phyloP scores from a whole-genome alignment of 2,888 invertebrate species.

The Ernsta delagoae region DNA sequence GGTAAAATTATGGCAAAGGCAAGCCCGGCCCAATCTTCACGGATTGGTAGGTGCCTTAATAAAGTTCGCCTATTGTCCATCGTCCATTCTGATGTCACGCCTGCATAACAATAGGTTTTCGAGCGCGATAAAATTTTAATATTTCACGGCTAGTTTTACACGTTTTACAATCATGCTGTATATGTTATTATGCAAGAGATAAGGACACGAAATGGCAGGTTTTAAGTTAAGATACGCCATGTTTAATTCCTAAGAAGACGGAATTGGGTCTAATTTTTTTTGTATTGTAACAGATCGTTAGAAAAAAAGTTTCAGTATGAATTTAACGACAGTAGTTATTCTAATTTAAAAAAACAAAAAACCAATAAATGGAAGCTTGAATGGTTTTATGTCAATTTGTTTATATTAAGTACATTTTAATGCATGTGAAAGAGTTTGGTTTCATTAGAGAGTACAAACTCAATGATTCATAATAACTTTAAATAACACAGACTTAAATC shows the following conservation, averaged over 20 bases:
- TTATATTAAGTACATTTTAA: too few relatives aligned
- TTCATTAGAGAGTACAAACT: too few relatives aligned
- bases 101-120: not conserved
- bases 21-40: not conserved
- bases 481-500: too few relatives aligned
- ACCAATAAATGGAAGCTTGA: too few relatives aligned
- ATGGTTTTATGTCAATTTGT: too few relatives aligned
- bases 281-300: not conserved
- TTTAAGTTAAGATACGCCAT: not conserved
- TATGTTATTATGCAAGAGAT: not conserved
- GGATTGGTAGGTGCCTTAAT: not conserved
- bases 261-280: not conserved
- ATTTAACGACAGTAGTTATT: too few relatives aligned
- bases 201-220: not conserved
- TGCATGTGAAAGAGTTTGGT: too few relatives aligned
- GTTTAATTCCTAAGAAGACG: not conserved
- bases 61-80: not conserved
- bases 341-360: too few relatives aligned
- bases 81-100: not conserved
- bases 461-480: too few relatives aligned
- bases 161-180: not conserved
- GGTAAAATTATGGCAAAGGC: not conserved
- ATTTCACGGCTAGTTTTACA: slow-evolving; percentile 4
- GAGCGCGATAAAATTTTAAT: not conserved
- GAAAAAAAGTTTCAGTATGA: too few relatives aligned